Percentiles rank a stretch among this genome's conserved stretches.
phyloP scores from a whole-genome alignment of 2,797 vertebrate genomes.

The Danio jaintianensis region DNA sequence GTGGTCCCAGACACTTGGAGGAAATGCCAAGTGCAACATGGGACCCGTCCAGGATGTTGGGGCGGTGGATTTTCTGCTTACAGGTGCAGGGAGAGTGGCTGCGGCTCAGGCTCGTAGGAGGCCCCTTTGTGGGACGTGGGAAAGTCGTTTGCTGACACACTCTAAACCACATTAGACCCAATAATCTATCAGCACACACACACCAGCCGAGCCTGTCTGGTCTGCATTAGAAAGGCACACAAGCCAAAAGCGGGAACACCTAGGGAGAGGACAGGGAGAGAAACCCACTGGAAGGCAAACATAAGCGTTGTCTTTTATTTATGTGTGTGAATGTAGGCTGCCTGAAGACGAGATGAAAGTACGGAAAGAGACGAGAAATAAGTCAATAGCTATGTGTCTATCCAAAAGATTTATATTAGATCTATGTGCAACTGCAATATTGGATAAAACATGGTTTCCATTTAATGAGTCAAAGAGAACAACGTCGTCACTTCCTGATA shows the following conservation, averaged over 20 bases:
- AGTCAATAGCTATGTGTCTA: not conserved
- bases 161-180: constrained; percentile 64
- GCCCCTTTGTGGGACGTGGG: constrained; percentile 75
- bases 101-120: constrained; percentile 31
- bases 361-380: constrained; percentile 17
- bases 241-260: constrained; percentile 73
- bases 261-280: constrained; percentile 68
- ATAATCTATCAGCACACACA: constrained; percentile 69
- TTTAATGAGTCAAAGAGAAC: too few species aligned
- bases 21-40: constrained; percentile 85
- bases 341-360: constrained; percentile 12
- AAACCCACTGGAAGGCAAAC: constrained; percentile 49
- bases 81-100: constrained; percentile 76
- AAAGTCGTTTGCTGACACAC: constrained; percentile 78
- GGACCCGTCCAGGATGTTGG: constrained; percentile 69
- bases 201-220: constrained; percentile 64
- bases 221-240: constrained; percentile 67
- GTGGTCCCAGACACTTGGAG: constrained; percentile 77
- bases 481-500: too few species aligned
- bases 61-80: constrained; percentile 64
- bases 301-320: constrained; percentile 40
- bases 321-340: constrained; percentile 28
- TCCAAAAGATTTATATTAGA: too few species aligned
- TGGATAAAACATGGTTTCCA: too few species aligned
- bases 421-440: too few species aligned